Base-by-base conservation (phyloP, 2,888 invertebrate genomes). In the Ecliptopera silaceata region DNA sequence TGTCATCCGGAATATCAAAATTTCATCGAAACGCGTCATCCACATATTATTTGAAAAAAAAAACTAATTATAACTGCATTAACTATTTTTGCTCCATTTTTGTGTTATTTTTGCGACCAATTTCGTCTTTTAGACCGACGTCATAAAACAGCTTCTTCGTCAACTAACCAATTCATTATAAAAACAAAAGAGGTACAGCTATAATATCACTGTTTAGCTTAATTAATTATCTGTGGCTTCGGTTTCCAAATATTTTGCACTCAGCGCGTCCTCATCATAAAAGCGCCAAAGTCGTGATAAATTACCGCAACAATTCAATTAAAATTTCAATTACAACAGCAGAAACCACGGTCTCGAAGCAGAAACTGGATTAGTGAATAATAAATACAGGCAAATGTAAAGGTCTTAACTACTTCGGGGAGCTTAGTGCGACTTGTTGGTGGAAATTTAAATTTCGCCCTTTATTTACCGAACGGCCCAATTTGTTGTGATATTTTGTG, bases 301-400 rank as follows among this genome's bases (percentile, higher is more conserved):
- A 68, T 65, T 63, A 49, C 62, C 53, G 49, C 48, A 57, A 61
- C 53, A 58, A 66, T 64, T 64, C 64, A 52, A 67, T 69, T 70
- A 70, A 69, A 66, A 64, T 68, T 70, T 69, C 64, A 65, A 68
- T 68, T 63, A 66, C 50, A 62, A 65, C 61, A 61, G 63, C 64
- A 63, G 61, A 66, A 66, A 66, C 62, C 61, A 59, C 60, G 43
- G 68, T 66, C 57, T 64, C 63, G 58, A 60, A 61, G 57, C 59
- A 59, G 63, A 62, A 70, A 69, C 65, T 69, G 64, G 66, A 69
- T 72, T 69, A 69, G 66, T 70, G 66, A 72, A 69, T 70, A 72
- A 70, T 70, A 72, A 70, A 70, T 70, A 66, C 66, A 62, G 69
- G 64, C 64, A 65, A 73, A 71, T 67, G 65, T 70, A 68, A 64